phyloP scores from a whole-genome alignment of 2,113 vertebrate species.

The Collichthys lucidus region DNA sequence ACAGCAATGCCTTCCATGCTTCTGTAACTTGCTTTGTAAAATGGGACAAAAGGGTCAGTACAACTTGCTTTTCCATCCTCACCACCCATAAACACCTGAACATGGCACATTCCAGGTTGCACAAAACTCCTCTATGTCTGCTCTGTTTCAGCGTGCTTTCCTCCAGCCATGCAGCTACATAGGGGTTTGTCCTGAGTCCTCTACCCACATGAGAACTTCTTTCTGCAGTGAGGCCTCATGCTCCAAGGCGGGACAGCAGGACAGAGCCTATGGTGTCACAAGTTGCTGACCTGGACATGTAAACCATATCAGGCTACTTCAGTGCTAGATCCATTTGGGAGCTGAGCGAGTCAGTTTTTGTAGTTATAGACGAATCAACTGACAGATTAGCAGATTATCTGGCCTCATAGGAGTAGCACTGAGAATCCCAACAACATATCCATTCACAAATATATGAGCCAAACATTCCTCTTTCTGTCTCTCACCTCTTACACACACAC shows the following conservation, averaged over 20 bases:
- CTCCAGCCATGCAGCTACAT: slow-evolving; percentile 74
- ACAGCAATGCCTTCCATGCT: slow-evolving; percentile 80
- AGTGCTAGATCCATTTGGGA: slow-evolving; percentile 57
- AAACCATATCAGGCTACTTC: slow-evolving; percentile 46
- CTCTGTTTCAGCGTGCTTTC: slow-evolving; percentile 48
- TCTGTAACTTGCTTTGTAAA: slow-evolving; percentile 55
- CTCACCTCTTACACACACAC: too few relatives aligned
- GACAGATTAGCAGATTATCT: slow-evolving; percentile 18
- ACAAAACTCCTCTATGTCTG: slow-evolving; percentile 33
- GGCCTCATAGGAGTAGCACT: slow-evolving; percentile 63
- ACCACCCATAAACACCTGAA: slow-evolving; percentile 23
- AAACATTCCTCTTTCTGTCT: slow-evolving; percentile 8
- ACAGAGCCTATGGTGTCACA: slow-evolving; percentile 63
- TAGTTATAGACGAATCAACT: slow-evolving; percentile 8
- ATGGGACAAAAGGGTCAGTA: slow-evolving; percentile 42
- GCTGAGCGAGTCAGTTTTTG: slow-evolving; percentile 33
- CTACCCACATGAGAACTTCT: slow-evolving; percentile 1
- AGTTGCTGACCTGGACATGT: slow-evolving; percentile 39
- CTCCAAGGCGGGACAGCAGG: slow-evolving; percentile 51
- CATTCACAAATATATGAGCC: not conserved
- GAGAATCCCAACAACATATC: slow-evolving; percentile 44
- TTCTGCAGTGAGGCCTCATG: slow-evolving; percentile 28
- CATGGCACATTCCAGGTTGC: slow-evolving; percentile 62
- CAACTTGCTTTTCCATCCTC: slow-evolving; percentile 22
- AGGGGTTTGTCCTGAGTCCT: slow-evolving; percentile 64